Conservation (phyloP, 2,797 vertebrate species). For the Xenopus petersii region DNA sequence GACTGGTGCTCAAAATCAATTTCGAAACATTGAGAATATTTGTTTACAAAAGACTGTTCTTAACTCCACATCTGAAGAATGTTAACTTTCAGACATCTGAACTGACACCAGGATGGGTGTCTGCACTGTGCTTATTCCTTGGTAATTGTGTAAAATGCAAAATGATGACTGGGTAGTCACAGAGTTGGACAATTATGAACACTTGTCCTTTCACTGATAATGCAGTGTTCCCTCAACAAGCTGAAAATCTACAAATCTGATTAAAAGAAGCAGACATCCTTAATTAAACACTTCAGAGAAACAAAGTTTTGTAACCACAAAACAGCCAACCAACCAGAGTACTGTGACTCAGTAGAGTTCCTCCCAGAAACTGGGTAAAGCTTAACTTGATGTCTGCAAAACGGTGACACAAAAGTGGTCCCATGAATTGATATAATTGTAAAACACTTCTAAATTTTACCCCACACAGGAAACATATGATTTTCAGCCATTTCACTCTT, state of each 20-base stretch:
- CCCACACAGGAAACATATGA: background rate
- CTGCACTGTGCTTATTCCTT: no score
- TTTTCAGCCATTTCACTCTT: background rate
- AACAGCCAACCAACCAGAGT: background rate
- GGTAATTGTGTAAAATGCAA: no score
- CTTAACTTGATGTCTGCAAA: background rate
- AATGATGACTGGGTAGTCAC: no score
- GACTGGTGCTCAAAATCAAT: no score
- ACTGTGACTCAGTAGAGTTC: background rate
- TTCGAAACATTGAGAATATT: no score
- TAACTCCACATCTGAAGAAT: no score
- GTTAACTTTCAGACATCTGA: no score
- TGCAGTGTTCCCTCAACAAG: no score
- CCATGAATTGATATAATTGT: constrained; percentile 1
- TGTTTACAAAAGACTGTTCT: no score
- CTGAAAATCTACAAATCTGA: background rate
- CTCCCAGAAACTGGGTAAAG: background rate
- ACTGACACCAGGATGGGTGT: no score
- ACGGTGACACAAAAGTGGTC: constrained; percentile 16
- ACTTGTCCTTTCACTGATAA: no score
- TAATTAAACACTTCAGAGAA: background rate
- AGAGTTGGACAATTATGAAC: no score
- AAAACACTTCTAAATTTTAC: constrained; percentile 5
- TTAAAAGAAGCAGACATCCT: background rate
- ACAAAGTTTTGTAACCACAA: background rate